These are phyloP conservation scores for Drosophila azteca DNA, from an alignment of 1,140 invertebrate species.

Conservation along the genomic window DNA sequence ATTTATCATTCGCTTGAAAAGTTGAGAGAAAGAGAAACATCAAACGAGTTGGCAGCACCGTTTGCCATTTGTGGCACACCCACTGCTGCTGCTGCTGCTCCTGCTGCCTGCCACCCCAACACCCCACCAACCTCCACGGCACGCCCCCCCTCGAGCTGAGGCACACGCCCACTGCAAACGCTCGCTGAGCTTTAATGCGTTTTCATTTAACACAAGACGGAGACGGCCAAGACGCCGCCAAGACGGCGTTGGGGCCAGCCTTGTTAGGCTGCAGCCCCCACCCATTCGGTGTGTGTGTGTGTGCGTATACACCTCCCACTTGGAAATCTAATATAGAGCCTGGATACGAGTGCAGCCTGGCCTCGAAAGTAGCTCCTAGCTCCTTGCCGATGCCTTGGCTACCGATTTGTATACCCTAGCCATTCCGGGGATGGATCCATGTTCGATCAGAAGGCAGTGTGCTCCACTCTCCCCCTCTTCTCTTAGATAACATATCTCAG, in stretches of 20 bases:
- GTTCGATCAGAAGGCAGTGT: too few relatives aligned
- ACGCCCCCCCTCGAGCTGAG: constrained; percentile 4
- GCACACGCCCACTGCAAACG: constrained; percentile 69
- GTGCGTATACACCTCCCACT: constrained; percentile 54
- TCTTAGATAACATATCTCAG: too few relatives aligned
- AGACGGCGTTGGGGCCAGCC: constrained; percentile 39
- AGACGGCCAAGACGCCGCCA: constrained; percentile 8
- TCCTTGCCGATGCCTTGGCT: constrained; percentile 34
- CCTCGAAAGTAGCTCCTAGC: constrained; percentile 6
- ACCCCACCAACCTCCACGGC: not conserved
- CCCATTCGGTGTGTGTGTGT: not conserved
- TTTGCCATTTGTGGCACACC: constrained; percentile 44
- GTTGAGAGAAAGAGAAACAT: not conserved
- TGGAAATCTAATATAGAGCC: constrained; percentile 76
- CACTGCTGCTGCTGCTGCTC: constrained; percentile 29
- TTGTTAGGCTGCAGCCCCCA: constrained; percentile 51
- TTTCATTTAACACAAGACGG: constrained; percentile 74
- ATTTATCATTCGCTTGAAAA: constrained; percentile 8
- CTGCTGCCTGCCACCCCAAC: constrained; percentile 25
- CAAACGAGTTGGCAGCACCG: constrained; percentile 44
- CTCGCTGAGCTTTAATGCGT: constrained; percentile 78
- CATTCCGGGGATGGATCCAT: too few relatives aligned
- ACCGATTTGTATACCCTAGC: constrained; percentile 16
- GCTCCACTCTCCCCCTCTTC: too few relatives aligned
- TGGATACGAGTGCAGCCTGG: constrained; percentile 20